These are phyloP conservation scores for Tauraco erythrolophus DNA, from an alignment of 2,113 vertebrate genomes.

Conservation along the genomic window DNA sequence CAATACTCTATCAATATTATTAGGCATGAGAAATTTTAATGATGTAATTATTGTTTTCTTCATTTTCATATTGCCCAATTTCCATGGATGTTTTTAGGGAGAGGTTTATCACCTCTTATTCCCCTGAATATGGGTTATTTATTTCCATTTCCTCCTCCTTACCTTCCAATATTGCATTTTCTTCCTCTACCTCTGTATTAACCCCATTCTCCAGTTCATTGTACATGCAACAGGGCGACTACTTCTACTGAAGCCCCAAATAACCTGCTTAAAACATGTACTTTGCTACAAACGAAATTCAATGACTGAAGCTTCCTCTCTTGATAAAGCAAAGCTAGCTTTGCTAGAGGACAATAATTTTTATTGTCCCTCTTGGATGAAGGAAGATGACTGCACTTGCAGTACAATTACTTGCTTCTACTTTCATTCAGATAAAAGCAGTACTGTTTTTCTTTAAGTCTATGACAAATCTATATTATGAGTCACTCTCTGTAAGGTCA, in stretches of 20 bases:
- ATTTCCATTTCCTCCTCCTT: not conserved
- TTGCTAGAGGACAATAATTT: no score
- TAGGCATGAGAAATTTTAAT: not conserved
- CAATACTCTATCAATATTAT: not conserved
- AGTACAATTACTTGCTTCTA: not conserved
- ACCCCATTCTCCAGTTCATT: not conserved
- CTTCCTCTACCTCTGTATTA: not conserved
- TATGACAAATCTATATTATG: conserved; percentile 42
- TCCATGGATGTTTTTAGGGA: not conserved
- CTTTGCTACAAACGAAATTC: not conserved
- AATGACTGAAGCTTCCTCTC: not conserved
- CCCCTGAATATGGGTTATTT: not conserved
- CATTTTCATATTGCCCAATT: not conserved
- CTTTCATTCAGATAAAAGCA: conserved; percentile 39
- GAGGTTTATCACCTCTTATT: not conserved
- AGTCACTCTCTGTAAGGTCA: conserved; percentile 49
- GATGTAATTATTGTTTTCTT: not conserved
- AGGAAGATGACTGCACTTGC: not conserved
- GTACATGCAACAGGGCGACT: not conserved
- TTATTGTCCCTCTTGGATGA: not conserved
- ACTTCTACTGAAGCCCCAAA: not conserved
- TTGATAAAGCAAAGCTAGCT: not conserved
- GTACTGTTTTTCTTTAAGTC: conserved; percentile 13
- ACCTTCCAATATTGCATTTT: not conserved
- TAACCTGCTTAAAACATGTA: not conserved